Evolutionary conservation across 2,113 vertebrate genomes (phyloP).

Genomic region (Oryzias curvinotus): DNA sequence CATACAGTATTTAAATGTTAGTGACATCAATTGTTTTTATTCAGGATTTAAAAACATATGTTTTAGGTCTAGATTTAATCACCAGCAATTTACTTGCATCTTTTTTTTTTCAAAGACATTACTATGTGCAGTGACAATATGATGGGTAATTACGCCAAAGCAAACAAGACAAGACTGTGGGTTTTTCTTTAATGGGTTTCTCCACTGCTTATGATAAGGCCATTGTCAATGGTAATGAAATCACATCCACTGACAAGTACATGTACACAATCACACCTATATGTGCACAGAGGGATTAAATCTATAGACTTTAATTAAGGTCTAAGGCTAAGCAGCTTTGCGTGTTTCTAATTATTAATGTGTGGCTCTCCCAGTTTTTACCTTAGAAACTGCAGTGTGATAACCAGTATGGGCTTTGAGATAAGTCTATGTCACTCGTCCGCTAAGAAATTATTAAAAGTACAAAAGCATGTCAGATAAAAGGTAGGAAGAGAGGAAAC

Average conservation of each 20-base stretch:
- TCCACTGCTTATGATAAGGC: no score
- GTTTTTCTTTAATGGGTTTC: no score
- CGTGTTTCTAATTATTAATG: conserved; percentile 33
- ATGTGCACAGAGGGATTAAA: background rate
- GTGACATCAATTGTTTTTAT: conserved; percentile 15
- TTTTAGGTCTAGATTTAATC: conserved; percentile 16
- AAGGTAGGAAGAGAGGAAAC: no score
- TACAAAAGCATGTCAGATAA: no score
- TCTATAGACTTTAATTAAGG: conserved; percentile 22
- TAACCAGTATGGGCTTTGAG: no score
- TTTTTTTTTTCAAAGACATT: conserved; percentile 5
- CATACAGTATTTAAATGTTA: conserved; percentile 4
- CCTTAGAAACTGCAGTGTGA: background rate
- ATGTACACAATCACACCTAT: background rate
- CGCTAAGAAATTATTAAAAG: no score
- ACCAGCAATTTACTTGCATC: background rate
- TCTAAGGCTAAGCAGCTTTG: conserved; percentile 25
- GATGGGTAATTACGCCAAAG: conserved; percentile 5
- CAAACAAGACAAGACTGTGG: no score
- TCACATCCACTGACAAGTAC: no score
- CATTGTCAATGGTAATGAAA: no score
- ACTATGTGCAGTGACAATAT: conserved; percentile 2
- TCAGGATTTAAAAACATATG: conserved; percentile 24
- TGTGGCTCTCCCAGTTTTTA: conserved; percentile 16
- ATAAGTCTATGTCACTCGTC: no score